Evolutionary conservation across 1,140 invertebrate species (phyloP).

Genomic region (Bicyclus anynana): DNA sequence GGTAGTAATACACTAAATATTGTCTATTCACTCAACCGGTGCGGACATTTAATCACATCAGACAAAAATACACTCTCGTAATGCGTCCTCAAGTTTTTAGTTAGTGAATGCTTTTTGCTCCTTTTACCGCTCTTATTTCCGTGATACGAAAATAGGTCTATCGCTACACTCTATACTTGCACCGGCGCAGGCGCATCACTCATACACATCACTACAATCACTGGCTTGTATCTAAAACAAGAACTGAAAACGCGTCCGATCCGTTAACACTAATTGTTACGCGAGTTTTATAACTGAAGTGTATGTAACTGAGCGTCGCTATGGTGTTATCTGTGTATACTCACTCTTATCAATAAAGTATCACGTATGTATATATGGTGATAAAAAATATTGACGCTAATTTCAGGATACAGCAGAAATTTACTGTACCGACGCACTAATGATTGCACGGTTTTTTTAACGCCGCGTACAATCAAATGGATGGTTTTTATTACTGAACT

Average conservation of each 20-base stretch:
- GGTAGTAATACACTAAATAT: slow-evolving; percentile 32
- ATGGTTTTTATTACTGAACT: background rate
- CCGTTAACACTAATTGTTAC: slow-evolving; percentile 19
- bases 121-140: slow-evolving; percentile 76
- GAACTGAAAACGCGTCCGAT: slow-evolving; percentile 27
- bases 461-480: background rate
- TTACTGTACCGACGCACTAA: too few relatives aligned
- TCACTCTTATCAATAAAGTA: slow-evolving; percentile 23
- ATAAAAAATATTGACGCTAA: slow-evolving; percentile 11
- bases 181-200: slow-evolving; percentile 68
- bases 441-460: background rate
- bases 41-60: slow-evolving; percentile 58
- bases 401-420: background rate
- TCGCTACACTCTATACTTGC: slow-evolving; percentile 59
- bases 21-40: slow-evolving; percentile 43
- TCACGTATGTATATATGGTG: slow-evolving; percentile 20
- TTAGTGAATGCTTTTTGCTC: slow-evolving; percentile 66
- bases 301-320: slow-evolving; percentile 15
- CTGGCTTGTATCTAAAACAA: slow-evolving; percentile 36
- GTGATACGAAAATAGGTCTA: slow-evolving; percentile 74
- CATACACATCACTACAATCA: slow-evolving; percentile 50
- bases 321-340: slow-evolving; percentile 17
- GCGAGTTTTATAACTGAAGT: slow-evolving; percentile 13
- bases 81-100: slow-evolving; percentile 71
- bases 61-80: slow-evolving; percentile 67